Evolutionary conservation across 2,113 vertebrate genomes (phyloP), one percentile per base, ranked within the genome.

Genomic region (Protomyctophum bolini): DNA sequence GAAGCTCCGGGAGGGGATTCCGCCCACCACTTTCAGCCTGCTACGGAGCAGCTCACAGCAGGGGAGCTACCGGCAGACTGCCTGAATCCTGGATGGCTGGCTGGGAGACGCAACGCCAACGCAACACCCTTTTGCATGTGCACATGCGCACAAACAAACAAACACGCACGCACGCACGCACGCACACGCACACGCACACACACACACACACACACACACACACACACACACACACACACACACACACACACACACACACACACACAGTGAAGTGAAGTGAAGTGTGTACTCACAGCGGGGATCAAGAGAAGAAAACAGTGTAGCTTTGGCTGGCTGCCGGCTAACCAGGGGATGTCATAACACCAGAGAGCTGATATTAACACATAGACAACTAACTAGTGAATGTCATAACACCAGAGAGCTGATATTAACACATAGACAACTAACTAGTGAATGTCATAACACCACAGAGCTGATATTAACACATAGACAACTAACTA

Each of bases 1-100:
- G 80, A 76, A 81, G 64, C 77, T 89, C 82, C 77, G 70, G 49
- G 73, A 72, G 77, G 87, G 79, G 87, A 89, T 88, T 87, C 87
- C 81, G 71, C 87, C 86, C 63, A 90, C 79, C 69, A 56, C 59
- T 75, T 75, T 73, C 82, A 83, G 83, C 67, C 55, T 67, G 63
- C 75, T 62, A 75, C 2, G 4, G 70, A 75, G 83, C 56, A 73
- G 51, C 80, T 68, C 76, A 75, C 86, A 83, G 86, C 73, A 66
- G 86, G 86, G 33, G 68, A 72, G 70, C 63, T 66, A 74, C 63
- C 49, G 28, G 55, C 76, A 80, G 70, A 70, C 82, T 79, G 83
- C 83, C 67, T 57, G 61, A 60, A 67, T 61, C 75, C 15, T 73
- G 56, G 66, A 70, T 1, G 54, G 66, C 72, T 68, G 62, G 81